Percentiles rank a stretch among this genome's conserved stretches.
phyloP scores from a whole-genome alignment of 2,888 invertebrate genomes.

The Dryobota labecula region DNA sequence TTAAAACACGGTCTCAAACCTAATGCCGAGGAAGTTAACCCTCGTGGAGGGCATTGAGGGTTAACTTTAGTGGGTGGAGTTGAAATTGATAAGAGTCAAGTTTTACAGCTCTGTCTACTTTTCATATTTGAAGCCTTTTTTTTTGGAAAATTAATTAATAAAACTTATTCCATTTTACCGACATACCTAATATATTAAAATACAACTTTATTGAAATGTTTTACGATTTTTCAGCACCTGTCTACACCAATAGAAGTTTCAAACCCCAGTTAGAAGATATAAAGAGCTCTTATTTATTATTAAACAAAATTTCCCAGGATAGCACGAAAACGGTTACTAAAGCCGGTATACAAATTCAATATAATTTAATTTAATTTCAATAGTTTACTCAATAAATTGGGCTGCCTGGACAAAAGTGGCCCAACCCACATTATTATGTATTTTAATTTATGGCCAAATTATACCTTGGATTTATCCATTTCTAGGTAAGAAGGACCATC shows the following conservation, averaged over 20 bases:
- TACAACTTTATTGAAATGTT: conserved; percentile 25
- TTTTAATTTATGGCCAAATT: conserved; percentile 49
- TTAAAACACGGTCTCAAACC: too few species aligned
- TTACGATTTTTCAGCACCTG: conserved; percentile 71
- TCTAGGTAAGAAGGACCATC: conserved; percentile 39
- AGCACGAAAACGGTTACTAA: conserved; percentile 55
- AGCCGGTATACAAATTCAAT: conserved; percentile 60
- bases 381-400: conserved; percentile 48
- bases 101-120: not conserved
- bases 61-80: too few species aligned
- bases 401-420: conserved; percentile 47
- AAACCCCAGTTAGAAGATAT: conserved; percentile 85
- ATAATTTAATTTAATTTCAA: conserved; percentile 24
- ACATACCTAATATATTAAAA: not conserved
- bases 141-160: not conserved
- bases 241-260: conserved; percentile 70
- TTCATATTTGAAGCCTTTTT: not conserved
- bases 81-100: too few species aligned
- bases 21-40: too few species aligned
- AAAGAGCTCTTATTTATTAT: conserved; percentile 81
- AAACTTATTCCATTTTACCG: not conserved
- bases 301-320: conserved; percentile 69
- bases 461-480: conserved; percentile 29
- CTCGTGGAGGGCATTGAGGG: too few species aligned
- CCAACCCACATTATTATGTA: conserved; percentile 55